phyloP scores from a whole-genome alignment of 2,113 vertebrate species.

The Xenopus laevis region DNA sequence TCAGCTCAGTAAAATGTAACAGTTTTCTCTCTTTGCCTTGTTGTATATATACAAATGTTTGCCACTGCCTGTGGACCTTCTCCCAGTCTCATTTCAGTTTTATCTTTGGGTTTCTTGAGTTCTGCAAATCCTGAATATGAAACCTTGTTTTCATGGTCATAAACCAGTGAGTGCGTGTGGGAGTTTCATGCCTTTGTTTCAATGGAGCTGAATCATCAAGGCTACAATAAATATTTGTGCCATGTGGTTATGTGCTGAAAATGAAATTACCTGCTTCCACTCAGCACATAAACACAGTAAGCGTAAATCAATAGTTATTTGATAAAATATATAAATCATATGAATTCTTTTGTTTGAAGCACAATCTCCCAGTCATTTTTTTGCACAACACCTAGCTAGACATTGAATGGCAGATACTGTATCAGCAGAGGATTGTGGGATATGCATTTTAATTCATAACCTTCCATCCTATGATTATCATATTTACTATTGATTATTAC shows the following conservation, averaged over 20 bases:
- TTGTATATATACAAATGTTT: no score
- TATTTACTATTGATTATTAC: no score
- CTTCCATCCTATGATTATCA: no score
- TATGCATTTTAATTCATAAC: not conserved
- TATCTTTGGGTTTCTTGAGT: no score
- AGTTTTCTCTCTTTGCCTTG: no score
- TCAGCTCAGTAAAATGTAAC: no score
- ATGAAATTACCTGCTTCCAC: not conserved
- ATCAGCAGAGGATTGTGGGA: not conserved
- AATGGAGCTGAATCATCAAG: conserved; percentile 29
- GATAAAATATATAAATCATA: not conserved
- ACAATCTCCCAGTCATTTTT: not conserved
- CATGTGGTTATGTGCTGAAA: not conserved
- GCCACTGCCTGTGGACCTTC: no score
- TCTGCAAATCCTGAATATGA: not conserved
- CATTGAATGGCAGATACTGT: not conserved
- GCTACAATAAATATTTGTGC: not conserved
- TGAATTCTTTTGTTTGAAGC: not conserved
- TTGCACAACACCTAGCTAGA: not conserved
- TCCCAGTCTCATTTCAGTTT: no score
- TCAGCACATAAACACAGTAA: not conserved
- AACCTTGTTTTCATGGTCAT: conserved; percentile 18
- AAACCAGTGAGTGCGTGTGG: conserved; percentile 1
- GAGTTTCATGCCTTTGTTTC: conserved; percentile 19
- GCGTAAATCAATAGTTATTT: not conserved